Conservation (phyloP, 2,797 vertebrate genomes). For the Coracias cyanogaster region DNA sequence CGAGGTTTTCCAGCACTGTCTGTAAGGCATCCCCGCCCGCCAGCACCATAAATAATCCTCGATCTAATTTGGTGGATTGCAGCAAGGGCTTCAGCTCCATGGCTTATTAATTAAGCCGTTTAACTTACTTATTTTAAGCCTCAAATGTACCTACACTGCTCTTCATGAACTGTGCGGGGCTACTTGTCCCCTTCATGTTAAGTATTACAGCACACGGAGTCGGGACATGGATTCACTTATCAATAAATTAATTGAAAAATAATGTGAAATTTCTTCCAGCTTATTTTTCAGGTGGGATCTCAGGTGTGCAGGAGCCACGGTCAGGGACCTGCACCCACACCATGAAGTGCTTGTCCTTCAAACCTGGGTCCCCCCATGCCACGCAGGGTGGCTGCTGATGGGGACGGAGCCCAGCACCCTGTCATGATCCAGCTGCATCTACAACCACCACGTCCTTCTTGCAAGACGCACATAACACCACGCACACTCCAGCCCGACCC, state of each 20-base stretch:
- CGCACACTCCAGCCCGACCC: fast-evolving
- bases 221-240: background rate
- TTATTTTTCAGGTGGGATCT: background rate
- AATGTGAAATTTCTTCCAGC: background rate
- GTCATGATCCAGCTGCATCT: fast-evolving
- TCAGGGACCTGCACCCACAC: background rate
- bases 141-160: background rate
- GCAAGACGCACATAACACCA: background rate
- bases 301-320: background rate
- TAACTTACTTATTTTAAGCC: background rate
- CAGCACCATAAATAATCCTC: background rate
- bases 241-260: background rate
- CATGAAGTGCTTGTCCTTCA: background rate
- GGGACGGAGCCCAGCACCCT: background rate
- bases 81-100: background rate
- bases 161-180: background rate
- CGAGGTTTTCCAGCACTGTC: background rate
- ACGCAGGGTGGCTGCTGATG: fast-evolving
- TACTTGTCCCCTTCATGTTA: background rate
- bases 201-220: fast-evolving
- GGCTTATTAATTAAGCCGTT: background rate
- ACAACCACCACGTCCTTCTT: fast-evolving
- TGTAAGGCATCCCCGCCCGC: background rate
- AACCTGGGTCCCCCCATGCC: background rate
- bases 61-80: background rate